Evolutionary conservation across 2,888 invertebrate species (phyloP).

Genomic region (Acanthopleura granulata): DNA sequence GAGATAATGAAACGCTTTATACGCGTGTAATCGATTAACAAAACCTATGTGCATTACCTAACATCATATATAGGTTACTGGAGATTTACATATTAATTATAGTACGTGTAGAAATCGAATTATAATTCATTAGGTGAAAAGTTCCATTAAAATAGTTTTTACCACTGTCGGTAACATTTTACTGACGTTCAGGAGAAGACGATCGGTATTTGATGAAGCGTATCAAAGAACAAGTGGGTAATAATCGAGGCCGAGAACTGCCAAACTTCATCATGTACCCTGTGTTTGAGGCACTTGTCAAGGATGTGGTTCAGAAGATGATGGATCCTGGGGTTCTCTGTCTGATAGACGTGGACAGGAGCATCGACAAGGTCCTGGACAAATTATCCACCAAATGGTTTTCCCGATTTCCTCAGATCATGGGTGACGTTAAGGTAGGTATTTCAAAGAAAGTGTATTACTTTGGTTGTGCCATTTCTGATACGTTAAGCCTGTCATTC

Average conservation of each 20-base stretch:
- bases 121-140: no score
- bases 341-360: not conserved
- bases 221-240: not conserved
- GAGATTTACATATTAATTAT: no score
- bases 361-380: not conserved
- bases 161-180: no score
- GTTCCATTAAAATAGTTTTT: no score
- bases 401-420: not conserved
- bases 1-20: no score
- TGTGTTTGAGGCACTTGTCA: not conserved
- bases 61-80: no score
- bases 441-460: no score
- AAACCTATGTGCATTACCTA: no score
- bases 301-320: not conserved
- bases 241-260: conserved; percentile 22
- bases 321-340: not conserved
- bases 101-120: no score
- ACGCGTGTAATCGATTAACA: no score
- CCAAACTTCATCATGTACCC: conserved; percentile 18
- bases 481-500: no score
- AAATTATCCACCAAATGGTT: not conserved
- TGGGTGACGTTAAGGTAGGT: not conserved
- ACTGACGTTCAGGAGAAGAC: not conserved
- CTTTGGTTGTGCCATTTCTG: no score
- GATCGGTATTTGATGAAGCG: not conserved